Evolutionary conservation across 2,797 vertebrate genomes (phyloP).

Genomic region (Cephalopachus bancanus): DNA sequence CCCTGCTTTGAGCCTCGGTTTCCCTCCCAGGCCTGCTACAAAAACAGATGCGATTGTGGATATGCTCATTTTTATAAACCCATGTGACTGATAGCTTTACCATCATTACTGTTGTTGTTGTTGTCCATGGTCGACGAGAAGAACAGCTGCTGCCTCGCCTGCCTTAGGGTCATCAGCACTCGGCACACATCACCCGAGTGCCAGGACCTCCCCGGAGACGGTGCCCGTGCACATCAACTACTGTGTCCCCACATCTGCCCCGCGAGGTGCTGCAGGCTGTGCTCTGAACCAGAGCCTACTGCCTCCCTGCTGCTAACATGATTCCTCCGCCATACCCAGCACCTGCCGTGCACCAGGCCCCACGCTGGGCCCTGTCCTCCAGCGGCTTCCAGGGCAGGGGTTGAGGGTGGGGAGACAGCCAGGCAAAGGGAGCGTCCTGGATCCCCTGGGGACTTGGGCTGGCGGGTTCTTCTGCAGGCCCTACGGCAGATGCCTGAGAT

Average conservation of each 20-base stretch:
- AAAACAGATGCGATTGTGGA: not conserved
- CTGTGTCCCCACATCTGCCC: not conserved
- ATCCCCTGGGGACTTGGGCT: no score
- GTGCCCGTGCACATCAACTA: accelerated
- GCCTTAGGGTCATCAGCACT: not conserved
- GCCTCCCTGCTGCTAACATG: not conserved
- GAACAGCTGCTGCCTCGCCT: not conserved
- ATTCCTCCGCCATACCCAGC: not conserved
- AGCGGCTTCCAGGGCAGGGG: accelerated
- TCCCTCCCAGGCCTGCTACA: not conserved
- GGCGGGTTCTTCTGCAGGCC: not conserved
- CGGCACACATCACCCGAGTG: accelerated
- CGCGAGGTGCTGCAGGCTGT: not conserved
- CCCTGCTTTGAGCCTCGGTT: not conserved
- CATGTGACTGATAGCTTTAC: not conserved
- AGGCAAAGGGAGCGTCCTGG: not conserved
- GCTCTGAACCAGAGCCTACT: not conserved
- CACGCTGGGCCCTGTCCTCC: accelerated
- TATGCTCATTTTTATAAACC: not conserved
- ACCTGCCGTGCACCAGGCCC: not conserved
- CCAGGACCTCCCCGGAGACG: not conserved
- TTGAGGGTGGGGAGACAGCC: not conserved
- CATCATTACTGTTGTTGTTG: not conserved
- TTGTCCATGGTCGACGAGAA: not conserved
- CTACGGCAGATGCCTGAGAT: not conserved